Evolutionary conservation across 2,797 vertebrate genomes (phyloP).

Genomic region (Synanceia verrucosa): DNA sequence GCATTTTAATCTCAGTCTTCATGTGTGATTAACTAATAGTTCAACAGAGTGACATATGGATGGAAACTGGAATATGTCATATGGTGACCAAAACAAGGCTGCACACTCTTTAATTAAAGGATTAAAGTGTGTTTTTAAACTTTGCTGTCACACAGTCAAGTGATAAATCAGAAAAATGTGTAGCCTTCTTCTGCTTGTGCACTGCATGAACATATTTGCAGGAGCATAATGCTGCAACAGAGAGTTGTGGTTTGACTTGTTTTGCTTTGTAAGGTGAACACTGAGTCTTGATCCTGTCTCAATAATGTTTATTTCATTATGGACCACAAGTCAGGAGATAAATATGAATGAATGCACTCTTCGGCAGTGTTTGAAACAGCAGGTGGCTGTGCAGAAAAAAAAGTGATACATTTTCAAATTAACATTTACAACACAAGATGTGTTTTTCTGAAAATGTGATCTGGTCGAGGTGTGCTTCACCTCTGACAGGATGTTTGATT

Average conservation of each 20-base stretch:
- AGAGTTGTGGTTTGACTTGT: constrained; percentile 11
- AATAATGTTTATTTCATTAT: constrained; percentile 44
- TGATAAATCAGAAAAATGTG: background rate
- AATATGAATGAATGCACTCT: constrained; percentile 32
- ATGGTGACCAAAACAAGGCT: too few relatives aligned
- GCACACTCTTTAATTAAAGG: background rate
- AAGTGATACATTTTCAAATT: constrained; percentile 19
- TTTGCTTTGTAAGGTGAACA: constrained; percentile 23
- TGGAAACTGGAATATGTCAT: background rate
- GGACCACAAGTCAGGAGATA: constrained; percentile 38
- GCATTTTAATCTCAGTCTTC: background rate
- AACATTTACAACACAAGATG: constrained; percentile 20
- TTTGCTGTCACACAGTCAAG: too few relatives aligned
- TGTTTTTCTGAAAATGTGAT: background rate
- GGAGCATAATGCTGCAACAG: background rate
- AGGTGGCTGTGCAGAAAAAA: constrained; percentile 3
- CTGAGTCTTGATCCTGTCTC: constrained; percentile 8
- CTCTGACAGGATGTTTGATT: background rate
- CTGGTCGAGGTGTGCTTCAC: background rate
- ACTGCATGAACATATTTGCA: constrained; percentile 3
- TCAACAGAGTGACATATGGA: background rate
- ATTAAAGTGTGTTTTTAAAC: background rate
- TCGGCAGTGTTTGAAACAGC: constrained; percentile 13
- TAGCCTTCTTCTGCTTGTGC: background rate
- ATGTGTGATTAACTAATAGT: background rate